Evolutionary conservation across 2,113 vertebrate species (phyloP), one percentile per base, ranked within the genome.

Genomic region (Scatophagus argus): DNA sequence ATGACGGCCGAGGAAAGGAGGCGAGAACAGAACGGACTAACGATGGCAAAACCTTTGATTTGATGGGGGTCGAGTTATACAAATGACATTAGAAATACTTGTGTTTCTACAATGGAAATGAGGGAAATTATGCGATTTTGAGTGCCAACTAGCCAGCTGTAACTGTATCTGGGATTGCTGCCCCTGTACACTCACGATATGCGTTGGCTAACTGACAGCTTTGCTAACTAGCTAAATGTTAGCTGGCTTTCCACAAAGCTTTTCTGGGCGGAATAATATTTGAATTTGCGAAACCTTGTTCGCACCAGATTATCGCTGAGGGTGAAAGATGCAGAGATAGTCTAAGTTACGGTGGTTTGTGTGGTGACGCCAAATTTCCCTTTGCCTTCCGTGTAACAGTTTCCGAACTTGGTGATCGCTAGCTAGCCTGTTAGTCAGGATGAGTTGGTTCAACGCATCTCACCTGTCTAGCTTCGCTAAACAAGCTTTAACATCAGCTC

Each of bases 381-480:
- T 29, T 17, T 4, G 25, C 54, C 11, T 23, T 59, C 56, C 51
- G 58, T 6, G 49, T 25, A 21, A 64, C 46, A 29, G 2, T 64
- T 38, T 17, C 16, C 43, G 31, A 59, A 79, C 38, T 77, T 77
- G 16, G 34, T 62, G 27, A 31, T 73, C 44, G 78, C 56, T 65
- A 59, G 60, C 75, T 79, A 67, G 63, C 52, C 25, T 25, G 2
- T 14, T 8, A 43, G 34, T 32, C 59, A 68, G 78, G 13, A 99
- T 99, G 98, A 99, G 98, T 88, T 99, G 98, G 98, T 99, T 99
- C 86, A 99, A 99, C 91, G 93, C 98, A n/a, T 97, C 98, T 44
- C 98, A 99, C 71, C 91, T 99, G 49, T 99, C 98, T 62, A 99
- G 94, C 89, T 99, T 99, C 82, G 98, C 97, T 59, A 99, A 99